These are phyloP conservation scores for Microctenopoma lineatum DNA, from an alignment of 2,797 vertebrate genomes.

Conservation along the genomic window DNA sequence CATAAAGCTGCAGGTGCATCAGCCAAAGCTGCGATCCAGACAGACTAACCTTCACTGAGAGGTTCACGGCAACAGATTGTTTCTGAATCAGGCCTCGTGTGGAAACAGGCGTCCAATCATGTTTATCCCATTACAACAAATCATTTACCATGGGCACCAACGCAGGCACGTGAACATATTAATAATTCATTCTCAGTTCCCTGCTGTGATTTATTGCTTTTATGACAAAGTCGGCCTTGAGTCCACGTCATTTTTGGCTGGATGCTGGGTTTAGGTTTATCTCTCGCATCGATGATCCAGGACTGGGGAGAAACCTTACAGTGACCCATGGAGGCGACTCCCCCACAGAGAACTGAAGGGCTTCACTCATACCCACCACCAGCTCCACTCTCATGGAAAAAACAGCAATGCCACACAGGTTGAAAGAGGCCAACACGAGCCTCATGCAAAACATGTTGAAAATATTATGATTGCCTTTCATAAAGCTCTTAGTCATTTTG, in stretches of 20 bases:
- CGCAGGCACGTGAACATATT: constrained; percentile 66
- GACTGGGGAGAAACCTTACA: constrained; percentile 32
- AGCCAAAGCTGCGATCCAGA: constrained; percentile 58
- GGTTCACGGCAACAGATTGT: constrained; percentile 65
- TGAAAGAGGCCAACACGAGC: constrained; percentile 50
- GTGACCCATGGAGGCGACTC: constrained; percentile 65
- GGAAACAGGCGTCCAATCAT: constrained; percentile 53
- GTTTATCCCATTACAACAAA: constrained; percentile 79
- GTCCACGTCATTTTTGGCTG: constrained; percentile 37
- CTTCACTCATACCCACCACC: constrained; percentile 52
- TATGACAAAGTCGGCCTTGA: constrained; percentile 53
- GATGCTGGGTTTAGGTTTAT: constrained; percentile 57
- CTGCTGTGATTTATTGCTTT: constrained; percentile 60
- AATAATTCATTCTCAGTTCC: constrained; percentile 64
- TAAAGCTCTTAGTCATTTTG: constrained; percentile 73
- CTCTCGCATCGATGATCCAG: constrained; percentile 30
- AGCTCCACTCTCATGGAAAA: constrained; percentile 56
- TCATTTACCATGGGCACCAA: constrained; percentile 65
- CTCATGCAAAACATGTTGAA: constrained; percentile 48
- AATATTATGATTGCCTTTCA: constrained; percentile 67
- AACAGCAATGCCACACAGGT: constrained; percentile 73
- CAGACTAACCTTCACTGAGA: constrained; percentile 54
- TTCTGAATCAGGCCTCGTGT: constrained; percentile 67
- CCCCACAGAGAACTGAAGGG: constrained; percentile 46
- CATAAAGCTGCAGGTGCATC: constrained; percentile 77